Percentiles rank a stretch among this genome's conserved stretches.
phyloP scores from a whole-genome alignment of 1,140 invertebrate genomes.

The Hypothenemus hampei region DNA sequence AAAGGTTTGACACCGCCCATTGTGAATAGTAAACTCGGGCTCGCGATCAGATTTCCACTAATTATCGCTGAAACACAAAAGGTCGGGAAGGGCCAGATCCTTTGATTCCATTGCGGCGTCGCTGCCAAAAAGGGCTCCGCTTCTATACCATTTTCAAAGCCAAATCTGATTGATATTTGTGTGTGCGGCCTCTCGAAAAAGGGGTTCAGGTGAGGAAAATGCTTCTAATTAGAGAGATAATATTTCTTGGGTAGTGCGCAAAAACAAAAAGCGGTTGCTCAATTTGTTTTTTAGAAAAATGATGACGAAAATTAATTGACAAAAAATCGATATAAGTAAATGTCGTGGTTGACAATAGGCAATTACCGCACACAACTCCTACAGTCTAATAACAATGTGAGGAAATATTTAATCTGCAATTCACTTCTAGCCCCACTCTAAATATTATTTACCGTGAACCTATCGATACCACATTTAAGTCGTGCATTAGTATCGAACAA shows the following conservation, averaged over 20 bases:
- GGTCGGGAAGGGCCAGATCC: slow-evolving; percentile 5
- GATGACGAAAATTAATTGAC: not conserved
- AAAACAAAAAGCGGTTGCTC: too few relatives aligned
- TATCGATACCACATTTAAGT: not conserved
- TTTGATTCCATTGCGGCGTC: slow-evolving; percentile 2
- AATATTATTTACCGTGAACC: not conserved
- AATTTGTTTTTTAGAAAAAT: not conserved
- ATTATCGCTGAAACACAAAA: slow-evolving; percentile 14
- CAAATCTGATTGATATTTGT: slow-evolving; percentile 13
- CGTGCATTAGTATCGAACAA: not conserved
- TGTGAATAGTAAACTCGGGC: too few relatives aligned
- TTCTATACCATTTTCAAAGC: not conserved
- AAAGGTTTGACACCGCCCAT: too few relatives aligned
- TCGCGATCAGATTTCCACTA: slow-evolving; percentile 16
- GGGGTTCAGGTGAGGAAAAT: not conserved
- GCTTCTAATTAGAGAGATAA: not conserved
- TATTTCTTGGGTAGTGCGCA: not conserved
- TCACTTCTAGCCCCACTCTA: not conserved
- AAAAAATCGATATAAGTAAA: too few relatives aligned
- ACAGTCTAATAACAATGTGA: not conserved
- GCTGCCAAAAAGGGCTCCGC: not conserved
- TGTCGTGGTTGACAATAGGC: not conserved
- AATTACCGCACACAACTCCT: too few relatives aligned
- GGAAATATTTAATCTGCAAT: not conserved
- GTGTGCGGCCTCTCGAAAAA: not conserved